phyloP scores from a whole-genome alignment of 2,888 invertebrate genomes.

The Pristionchus maxplancki region DNA sequence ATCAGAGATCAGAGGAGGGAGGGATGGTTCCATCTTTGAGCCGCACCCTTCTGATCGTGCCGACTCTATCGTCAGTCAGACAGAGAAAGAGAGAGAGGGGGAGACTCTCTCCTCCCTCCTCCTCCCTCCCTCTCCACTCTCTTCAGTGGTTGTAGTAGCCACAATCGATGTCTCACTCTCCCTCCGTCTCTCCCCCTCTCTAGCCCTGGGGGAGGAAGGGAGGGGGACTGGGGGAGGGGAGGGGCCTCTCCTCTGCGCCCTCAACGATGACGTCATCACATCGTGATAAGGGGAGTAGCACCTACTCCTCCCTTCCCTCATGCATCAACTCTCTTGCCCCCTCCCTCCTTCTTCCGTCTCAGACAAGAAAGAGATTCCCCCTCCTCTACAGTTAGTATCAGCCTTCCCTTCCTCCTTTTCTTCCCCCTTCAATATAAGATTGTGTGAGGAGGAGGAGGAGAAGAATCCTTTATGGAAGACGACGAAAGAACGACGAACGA shows the following conservation, averaged over 20 bases:
- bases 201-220: conserved; percentile 28
- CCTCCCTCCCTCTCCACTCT: conserved; percentile 24
- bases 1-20: not conserved
- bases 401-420: conserved; percentile 29
- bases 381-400: conserved; percentile 11
- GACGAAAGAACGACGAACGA: not conserved
- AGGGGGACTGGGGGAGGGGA: not conserved
- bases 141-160: conserved; percentile 34
- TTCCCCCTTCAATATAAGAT: conserved; percentile 20
- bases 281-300: not conserved
- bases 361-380: too few relatives aligned
- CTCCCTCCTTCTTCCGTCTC: not conserved
- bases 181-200: conserved; percentile 10
- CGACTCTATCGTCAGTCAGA: not conserved
- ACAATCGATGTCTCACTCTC: conserved; percentile 50
- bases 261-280: not conserved
- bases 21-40: not conserved
- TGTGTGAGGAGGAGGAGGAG: not conserved
- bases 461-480: conserved; percentile 25
- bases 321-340: too few relatives aligned
- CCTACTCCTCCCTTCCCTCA: not conserved
- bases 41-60: not conserved
- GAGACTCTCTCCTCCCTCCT: not conserved
- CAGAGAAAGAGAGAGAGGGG: not conserved
- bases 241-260: not conserved